phyloP scores from a whole-genome alignment of 2,113 vertebrate genomes.

The Aythya baeri region DNA sequence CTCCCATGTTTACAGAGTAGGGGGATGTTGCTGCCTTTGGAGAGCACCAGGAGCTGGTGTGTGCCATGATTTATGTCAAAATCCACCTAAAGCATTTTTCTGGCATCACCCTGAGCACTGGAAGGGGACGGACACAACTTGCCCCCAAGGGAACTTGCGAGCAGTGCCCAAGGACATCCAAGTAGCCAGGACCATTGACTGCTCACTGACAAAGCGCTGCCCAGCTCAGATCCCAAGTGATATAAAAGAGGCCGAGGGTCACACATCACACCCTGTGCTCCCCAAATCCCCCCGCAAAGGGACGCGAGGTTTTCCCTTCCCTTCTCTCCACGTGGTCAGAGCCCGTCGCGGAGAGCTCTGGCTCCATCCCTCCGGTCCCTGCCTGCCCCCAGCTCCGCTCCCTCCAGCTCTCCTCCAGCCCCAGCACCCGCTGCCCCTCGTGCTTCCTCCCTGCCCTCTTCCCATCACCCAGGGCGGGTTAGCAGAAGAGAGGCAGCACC shows the following conservation, averaged over 20 bases:
- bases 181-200: slow-evolving; percentile 17
- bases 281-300: neutral
- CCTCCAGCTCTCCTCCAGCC: neutral
- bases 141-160: neutral
- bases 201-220: neutral
- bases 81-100: rapidly evolving
- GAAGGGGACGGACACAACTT: neutral
- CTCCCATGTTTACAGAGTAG: rapidly evolving
- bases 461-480: neutral
- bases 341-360: rapidly evolving
- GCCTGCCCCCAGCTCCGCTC: rapidly evolving
- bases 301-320: rapidly evolving
- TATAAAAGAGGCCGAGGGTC: rapidly evolving
- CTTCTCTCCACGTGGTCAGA: rapidly evolving
- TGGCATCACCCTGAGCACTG: no score
- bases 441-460: neutral
- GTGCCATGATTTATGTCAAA: rapidly evolving
- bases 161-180: slow-evolving; percentile 22
- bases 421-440: rapidly evolving
- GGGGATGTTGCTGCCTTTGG: neutral
- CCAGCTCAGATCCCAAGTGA: neutral
- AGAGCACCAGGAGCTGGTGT: rapidly evolving
- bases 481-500: neutral
- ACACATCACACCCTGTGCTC: rapidly evolving
- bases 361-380: rapidly evolving